Percentiles rank a stretch among this genome's conserved stretches.
phyloP scores from a whole-genome alignment of 2,888 invertebrate species.

The Amphipyra tragopoginis region DNA sequence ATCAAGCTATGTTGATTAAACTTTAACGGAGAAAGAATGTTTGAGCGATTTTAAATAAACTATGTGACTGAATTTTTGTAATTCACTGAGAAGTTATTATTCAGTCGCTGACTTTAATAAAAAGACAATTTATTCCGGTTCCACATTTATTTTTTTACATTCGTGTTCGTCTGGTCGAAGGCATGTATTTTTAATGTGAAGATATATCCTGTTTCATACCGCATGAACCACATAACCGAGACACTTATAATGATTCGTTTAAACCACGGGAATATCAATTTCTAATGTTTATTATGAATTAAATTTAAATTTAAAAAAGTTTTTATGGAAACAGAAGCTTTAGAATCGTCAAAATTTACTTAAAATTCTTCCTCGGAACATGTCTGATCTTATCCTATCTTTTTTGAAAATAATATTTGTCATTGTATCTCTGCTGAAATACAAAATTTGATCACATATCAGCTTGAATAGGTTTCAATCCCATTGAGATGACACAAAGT shows the following conservation, averaged over 20 bases:
- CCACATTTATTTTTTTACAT: slow-evolving; percentile 27
- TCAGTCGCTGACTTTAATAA: slow-evolving; percentile 33
- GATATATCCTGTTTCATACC: slow-evolving; percentile 56
- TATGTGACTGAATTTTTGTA: slow-evolving; percentile 32
- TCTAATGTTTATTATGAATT: slow-evolving; percentile 6
- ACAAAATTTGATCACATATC: slow-evolving; percentile 9
- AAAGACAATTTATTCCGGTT: slow-evolving; percentile 43
- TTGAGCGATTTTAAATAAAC: slow-evolving; percentile 30
- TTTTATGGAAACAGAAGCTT: no score
- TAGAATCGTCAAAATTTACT: no score
- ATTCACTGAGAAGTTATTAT: slow-evolving; percentile 33
- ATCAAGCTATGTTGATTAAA: slow-evolving; percentile 48
- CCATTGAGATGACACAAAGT: slow-evolving; percentile 41
- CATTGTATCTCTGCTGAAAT: no score
- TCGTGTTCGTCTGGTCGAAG: slow-evolving; percentile 33
- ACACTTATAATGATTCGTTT: slow-evolving; percentile 68
- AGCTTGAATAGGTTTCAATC: slow-evolving; percentile 18
- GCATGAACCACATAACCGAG: slow-evolving; percentile 60
- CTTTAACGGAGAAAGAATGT: slow-evolving; percentile 37
- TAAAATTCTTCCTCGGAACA: no score
- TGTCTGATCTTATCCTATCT: no score
- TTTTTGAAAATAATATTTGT: no score
- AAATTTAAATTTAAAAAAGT: no score
- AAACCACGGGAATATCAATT: slow-evolving; percentile 46
- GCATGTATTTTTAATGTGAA: slow-evolving; percentile 38